Percentiles rank a stretch among this genome's conserved stretches.
phyloP scores from a whole-genome alignment of 2,888 invertebrate species.

The Noctua janthina region DNA sequence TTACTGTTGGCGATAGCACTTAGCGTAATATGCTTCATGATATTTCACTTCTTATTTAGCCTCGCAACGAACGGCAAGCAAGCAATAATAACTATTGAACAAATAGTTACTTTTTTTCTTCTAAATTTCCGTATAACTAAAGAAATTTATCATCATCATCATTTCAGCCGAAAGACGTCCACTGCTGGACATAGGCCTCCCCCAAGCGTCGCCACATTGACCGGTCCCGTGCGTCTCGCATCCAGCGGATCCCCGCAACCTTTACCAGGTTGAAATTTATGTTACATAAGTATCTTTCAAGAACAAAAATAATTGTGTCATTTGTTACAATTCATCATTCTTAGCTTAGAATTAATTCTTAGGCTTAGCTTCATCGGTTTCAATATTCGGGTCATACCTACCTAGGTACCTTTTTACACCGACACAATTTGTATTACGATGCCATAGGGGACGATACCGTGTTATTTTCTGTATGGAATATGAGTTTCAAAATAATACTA shows the following conservation, averaged over 20 bases:
- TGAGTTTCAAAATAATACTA: conserved; percentile 23
- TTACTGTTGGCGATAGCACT: no score
- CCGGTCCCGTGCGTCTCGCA: no score
- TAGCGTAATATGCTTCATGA: background rate
- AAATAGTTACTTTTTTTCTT: background rate
- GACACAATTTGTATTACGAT: conserved; percentile 35
- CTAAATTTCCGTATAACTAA: background rate
- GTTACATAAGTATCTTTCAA: background rate
- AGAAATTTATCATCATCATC: background rate
- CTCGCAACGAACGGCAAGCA: background rate
- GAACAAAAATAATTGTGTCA: background rate
- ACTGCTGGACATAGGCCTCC: no score
- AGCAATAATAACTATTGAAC: background rate
- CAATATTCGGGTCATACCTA: conserved; percentile 15
- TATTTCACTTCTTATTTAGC: background rate
- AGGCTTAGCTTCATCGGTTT: background rate
- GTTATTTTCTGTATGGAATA: conserved; percentile 28
- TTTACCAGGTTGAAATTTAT: background rate
- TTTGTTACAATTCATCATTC: background rate
- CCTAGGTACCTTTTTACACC: background rate
- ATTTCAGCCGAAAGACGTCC: no score
- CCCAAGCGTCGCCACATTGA: no score
- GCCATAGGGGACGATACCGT: conserved; percentile 14
- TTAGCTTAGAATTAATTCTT: background rate
- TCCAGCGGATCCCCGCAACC: no score